A percentile compares a stretch with the other conserved stretches of the same genome.
Conservation (phyloP, 2,113 vertebrate genomes). For the Callocephalon fimbriatum region DNA sequence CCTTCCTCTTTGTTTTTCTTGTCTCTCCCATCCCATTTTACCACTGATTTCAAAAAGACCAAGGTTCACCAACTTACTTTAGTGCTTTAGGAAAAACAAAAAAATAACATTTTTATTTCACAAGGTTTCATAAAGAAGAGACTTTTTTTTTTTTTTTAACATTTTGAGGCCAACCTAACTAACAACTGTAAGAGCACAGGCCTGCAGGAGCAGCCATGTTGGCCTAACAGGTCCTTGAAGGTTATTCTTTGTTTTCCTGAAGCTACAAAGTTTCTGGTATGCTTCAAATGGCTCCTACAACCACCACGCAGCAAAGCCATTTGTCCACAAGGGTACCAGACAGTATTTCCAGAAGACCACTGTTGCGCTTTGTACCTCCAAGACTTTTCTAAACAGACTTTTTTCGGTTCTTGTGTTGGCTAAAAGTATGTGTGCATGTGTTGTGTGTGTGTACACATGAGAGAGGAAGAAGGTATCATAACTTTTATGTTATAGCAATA, state of each 20-base stretch:
- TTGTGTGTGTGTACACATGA: fast-evolving
- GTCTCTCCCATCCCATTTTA: not conserved
- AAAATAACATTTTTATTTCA: not conserved
- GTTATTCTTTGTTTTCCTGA: slow-evolving; percentile 21
- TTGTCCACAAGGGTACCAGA: fast-evolving
- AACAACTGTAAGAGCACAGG: not conserved
- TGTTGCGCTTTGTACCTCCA: not conserved
- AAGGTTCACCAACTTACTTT: fast-evolving
- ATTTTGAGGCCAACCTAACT: not conserved
- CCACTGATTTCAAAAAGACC: not conserved
- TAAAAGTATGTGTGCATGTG: fast-evolving
- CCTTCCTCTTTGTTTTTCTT: not conserved
- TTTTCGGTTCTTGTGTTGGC: not conserved
- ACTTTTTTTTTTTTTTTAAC: not conserved
- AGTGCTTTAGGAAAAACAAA: not conserved
- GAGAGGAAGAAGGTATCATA: not conserved
- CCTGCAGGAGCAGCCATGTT: not conserved
- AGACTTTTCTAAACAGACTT: not conserved
- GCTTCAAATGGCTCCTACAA: not conserved
- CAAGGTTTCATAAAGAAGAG: not conserved
- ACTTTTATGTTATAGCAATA: not conserved
- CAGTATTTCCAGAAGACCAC: fast-evolving
- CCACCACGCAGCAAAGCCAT: fast-evolving
- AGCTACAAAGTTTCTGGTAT: slow-evolving; percentile 48
- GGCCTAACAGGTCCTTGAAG: slow-evolving; percentile 9